phyloP scores from a whole-genome alignment of 2,888 invertebrate genomes.

The Spisula solida region DNA sequence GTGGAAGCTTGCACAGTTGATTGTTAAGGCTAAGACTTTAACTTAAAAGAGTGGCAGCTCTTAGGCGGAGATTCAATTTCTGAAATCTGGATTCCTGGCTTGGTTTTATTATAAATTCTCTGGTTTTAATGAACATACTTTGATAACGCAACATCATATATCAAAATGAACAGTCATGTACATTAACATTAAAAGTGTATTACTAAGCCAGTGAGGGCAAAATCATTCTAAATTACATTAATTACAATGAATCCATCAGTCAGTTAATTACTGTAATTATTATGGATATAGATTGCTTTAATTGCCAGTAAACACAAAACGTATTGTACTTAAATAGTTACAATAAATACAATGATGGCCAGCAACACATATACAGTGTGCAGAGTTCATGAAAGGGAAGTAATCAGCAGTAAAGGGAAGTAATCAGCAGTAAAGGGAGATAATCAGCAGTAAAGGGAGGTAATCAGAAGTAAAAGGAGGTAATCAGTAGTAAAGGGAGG shows the following conservation, averaged over 20 bases:
- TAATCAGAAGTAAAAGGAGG: no score
- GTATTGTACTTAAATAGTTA: background rate
- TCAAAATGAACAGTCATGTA: conserved; percentile 10
- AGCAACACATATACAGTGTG: background rate
- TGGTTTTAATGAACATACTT: background rate
- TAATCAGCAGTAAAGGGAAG: background rate
- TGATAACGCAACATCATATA: background rate
- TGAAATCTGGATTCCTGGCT: no score
- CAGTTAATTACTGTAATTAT: conserved; percentile 7
- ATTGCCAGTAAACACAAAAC: background rate
- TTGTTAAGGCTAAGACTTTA: no score
- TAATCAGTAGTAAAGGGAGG: background rate
- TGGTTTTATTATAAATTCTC: no score
- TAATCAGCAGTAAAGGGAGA: background rate
- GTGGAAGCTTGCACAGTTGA: no score
- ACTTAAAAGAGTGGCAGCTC: no score
- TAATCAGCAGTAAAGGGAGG: background rate
- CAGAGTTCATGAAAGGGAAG: background rate
- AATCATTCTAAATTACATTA: conserved; percentile 24
- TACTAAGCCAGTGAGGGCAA: background rate
- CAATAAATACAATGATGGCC: background rate
- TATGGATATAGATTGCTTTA: conserved; percentile 17
- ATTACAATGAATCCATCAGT: conserved; percentile 23
- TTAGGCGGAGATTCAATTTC: no score
- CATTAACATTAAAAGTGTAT: background rate